These are phyloP conservation scores for Agrotis segetum DNA, from an alignment of 2,888 invertebrate species.

Conservation along the genomic window DNA sequence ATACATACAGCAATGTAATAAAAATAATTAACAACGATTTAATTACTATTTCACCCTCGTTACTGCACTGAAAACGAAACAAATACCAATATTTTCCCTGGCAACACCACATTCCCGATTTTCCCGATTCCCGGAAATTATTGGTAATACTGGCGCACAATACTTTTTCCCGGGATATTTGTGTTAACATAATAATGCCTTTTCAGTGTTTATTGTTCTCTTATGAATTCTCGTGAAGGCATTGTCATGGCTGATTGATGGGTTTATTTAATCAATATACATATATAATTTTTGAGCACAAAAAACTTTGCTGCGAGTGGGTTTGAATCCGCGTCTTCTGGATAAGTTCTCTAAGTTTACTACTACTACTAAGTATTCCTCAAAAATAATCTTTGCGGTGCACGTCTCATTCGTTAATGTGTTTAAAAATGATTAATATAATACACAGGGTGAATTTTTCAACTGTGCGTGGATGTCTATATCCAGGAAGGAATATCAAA, in stretches of 20 bases:
- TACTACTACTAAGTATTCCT: no score
- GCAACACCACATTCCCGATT: slow-evolving; percentile 4
- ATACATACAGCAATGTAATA: not conserved
- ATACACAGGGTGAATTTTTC: no score
- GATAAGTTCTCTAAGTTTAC: no score
- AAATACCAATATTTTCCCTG: not conserved
- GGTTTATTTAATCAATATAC: slow-evolving; percentile 5
- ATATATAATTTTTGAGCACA: not conserved
- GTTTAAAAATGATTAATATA: no score
- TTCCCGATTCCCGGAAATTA: slow-evolving; percentile 26
- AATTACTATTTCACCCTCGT: not conserved
- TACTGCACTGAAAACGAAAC: not conserved
- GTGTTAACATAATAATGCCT: slow-evolving; percentile 40
- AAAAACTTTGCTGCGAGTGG: no score
- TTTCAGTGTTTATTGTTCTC: slow-evolving; percentile 34
- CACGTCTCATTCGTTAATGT: no score
- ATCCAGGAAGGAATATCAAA: no score
- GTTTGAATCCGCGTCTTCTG: no score
- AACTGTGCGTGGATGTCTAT: no score
- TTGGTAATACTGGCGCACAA: slow-evolving; percentile 14
- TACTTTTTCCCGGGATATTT: slow-evolving; percentile 12
- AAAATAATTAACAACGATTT: not conserved
- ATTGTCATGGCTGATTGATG: slow-evolving; percentile 39
- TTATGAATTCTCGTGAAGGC: slow-evolving; percentile 19
- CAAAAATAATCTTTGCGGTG: no score